These are phyloP conservation scores for Erpetoichthys calabaricus DNA, from an alignment of 2,797 vertebrate species.

Conservation along the genomic window DNA sequence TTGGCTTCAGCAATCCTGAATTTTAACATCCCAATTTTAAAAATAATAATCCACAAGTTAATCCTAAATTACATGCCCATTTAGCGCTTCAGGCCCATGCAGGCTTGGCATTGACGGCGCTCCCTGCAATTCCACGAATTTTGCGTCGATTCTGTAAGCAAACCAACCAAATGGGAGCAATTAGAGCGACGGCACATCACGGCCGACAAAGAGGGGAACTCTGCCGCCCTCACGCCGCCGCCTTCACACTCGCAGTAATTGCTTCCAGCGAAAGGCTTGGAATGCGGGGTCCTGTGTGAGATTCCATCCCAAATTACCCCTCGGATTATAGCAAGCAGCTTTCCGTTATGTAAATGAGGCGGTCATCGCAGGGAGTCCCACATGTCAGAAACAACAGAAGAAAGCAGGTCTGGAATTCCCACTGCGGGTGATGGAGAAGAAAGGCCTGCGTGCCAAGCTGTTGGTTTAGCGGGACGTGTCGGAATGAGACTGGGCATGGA, in stretches of 20 bases:
- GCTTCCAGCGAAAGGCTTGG: constrained; percentile 2
- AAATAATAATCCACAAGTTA: constrained; percentile 1
- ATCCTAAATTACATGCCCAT: constrained; percentile 3
- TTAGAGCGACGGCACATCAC: background rate
- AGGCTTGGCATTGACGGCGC: background rate
- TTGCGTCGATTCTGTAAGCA: background rate
- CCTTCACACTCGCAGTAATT: constrained; percentile 5
- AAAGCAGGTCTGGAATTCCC: too few relatives aligned
- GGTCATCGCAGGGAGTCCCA: background rate
- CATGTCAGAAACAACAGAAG: too few relatives aligned
- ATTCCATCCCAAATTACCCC: constrained; percentile 2
- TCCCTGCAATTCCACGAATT: background rate
- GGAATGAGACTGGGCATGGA: too few relatives aligned
- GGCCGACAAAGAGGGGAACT: background rate
- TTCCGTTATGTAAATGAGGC: constrained; percentile 1
- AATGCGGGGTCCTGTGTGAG: constrained; percentile 2
- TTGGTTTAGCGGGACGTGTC: too few relatives aligned
- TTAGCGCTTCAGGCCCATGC: background rate
- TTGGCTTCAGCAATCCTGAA: background rate
- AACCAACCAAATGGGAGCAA: constrained; percentile 4
- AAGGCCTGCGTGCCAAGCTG: too few relatives aligned
- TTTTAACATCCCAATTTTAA: background rate
- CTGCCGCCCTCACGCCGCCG: too few relatives aligned
- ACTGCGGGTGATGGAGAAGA: too few relatives aligned
- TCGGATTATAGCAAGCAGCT: constrained; percentile 3